phyloP scores from a whole-genome alignment of 2,113 vertebrate species.

The Suncus etruscus region DNA sequence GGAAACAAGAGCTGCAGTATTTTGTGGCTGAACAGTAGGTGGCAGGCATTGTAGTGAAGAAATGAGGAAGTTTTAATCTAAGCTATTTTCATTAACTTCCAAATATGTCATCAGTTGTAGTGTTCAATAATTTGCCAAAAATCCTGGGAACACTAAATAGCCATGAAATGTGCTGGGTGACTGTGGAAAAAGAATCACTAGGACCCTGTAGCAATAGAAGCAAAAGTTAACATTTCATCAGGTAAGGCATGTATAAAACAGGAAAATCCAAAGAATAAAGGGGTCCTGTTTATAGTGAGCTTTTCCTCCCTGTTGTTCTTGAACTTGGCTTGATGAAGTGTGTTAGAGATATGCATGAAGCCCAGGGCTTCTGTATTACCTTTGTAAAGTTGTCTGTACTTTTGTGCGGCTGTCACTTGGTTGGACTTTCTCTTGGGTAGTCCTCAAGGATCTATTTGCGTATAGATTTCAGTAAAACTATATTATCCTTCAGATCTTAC shows the following conservation, averaged over 20 bases:
- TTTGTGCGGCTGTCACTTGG: slow-evolving; percentile 55
- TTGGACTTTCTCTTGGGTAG: slow-evolving; percentile 31
- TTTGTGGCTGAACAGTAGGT: slow-evolving; percentile 81
- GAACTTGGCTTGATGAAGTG: slow-evolving; percentile 81
- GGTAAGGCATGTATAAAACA: slow-evolving; percentile 68
- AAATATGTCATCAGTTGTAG: slow-evolving; percentile 19
- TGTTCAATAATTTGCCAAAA: slow-evolving; percentile 66
- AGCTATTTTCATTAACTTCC: slow-evolving; percentile 65
- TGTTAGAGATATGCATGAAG: slow-evolving; percentile 27
- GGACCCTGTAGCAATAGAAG: slow-evolving; percentile 64
- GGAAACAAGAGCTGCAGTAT: slow-evolving; percentile 48
- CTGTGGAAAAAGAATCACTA: slow-evolving; percentile 67
- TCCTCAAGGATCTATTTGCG: slow-evolving; percentile 69
- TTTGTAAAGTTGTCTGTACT: slow-evolving; percentile 42
- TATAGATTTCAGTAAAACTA: slow-evolving; percentile 72
- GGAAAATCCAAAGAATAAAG: slow-evolving; percentile 56
- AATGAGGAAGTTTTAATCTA: slow-evolving; percentile 73
- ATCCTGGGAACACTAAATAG: background rate
- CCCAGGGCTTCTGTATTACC: slow-evolving; percentile 26
- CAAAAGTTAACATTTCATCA: slow-evolving; percentile 77
- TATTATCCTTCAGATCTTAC: slow-evolving; percentile 35
- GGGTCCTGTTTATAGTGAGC: slow-evolving; percentile 80
- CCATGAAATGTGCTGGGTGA: slow-evolving; percentile 48
- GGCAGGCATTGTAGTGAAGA: slow-evolving; percentile 78
- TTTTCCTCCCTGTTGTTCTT: slow-evolving; percentile 82